Conservation (phyloP, 1,140 invertebrate genomes). For the Diachasmimorpha longicaudata region DNA sequence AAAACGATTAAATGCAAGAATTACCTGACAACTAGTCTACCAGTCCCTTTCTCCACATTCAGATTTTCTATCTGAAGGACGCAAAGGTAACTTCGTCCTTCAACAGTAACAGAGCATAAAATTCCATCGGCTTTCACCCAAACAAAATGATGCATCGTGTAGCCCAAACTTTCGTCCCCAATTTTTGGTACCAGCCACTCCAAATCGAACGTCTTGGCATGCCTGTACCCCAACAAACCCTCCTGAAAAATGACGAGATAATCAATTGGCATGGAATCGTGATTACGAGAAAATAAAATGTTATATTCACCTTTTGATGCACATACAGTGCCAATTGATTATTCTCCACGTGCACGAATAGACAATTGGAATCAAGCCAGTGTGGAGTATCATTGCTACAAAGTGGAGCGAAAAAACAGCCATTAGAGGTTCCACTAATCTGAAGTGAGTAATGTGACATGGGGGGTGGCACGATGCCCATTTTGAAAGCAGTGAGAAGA, state of each 20-base stretch:
- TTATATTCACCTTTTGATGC: constrained; percentile 34
- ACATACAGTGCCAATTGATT: constrained; percentile 46
- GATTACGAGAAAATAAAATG: constrained; percentile 1
- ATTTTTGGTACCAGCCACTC: constrained; percentile 28
- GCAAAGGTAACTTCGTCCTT: constrained; percentile 36
- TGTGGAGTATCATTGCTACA: constrained; percentile 26
- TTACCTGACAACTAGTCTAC: constrained; percentile 42
- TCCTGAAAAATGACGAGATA: constrained; percentile 38
- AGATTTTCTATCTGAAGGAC: constrained; percentile 39
- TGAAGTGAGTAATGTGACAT: constrained; percentile 73
- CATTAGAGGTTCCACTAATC: constrained; percentile 65
- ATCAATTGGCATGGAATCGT: not conserved
- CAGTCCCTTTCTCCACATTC: constrained; percentile 26
- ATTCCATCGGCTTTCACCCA: constrained; percentile 48
- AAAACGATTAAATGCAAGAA: too few relatives aligned
- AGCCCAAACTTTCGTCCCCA: constrained; percentile 14
- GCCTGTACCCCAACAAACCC: constrained; percentile 33
- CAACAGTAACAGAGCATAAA: constrained; percentile 40
- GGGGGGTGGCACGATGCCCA: constrained; percentile 81
- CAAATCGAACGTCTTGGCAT: constrained; percentile 38
- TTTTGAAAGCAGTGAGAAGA: constrained; percentile 75
- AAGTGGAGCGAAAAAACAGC: constrained; percentile 66
- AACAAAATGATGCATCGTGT: constrained; percentile 47
- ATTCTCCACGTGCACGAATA: constrained; percentile 44
- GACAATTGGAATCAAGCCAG: constrained; percentile 54